Evolutionary conservation across 2,113 vertebrate species (phyloP).

Genomic region (Theristicus caerulescens): DNA sequence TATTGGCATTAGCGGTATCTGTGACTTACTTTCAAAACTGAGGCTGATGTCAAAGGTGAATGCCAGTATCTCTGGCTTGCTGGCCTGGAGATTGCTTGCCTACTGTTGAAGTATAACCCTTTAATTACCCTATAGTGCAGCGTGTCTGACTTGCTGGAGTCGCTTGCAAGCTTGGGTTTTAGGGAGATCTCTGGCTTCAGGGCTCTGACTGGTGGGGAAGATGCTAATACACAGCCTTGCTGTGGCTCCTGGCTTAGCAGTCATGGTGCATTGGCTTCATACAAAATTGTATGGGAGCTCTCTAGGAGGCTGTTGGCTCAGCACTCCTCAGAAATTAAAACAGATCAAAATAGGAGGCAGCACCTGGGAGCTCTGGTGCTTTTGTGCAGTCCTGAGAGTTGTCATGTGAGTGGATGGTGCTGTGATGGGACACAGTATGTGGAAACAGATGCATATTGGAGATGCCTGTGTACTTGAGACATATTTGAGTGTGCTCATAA

Average conservation of each 20-base stretch:
- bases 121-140: background rate
- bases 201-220: accelerated
- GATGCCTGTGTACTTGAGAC: background rate
- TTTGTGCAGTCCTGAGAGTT: accelerated
- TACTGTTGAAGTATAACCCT: background rate
- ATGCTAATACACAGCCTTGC: background rate
- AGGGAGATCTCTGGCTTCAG: background rate
- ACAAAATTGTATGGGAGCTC: background rate
- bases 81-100: background rate
- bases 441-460: background rate
- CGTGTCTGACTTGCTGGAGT: background rate
- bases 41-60: background rate
- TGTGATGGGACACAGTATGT: background rate
- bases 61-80: background rate
- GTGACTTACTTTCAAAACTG: background rate
- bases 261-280: background rate
- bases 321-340: background rate
- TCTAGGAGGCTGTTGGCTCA: background rate
- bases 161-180: background rate
- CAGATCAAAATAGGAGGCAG: background rate
- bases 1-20: background rate
- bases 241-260: background rate
- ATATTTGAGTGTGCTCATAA: background rate
- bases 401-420: background rate
- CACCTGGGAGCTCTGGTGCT: background rate